Evolutionary conservation across 2,888 invertebrate genomes (phyloP).

Genomic region (Drosophila pullipes): DNA sequence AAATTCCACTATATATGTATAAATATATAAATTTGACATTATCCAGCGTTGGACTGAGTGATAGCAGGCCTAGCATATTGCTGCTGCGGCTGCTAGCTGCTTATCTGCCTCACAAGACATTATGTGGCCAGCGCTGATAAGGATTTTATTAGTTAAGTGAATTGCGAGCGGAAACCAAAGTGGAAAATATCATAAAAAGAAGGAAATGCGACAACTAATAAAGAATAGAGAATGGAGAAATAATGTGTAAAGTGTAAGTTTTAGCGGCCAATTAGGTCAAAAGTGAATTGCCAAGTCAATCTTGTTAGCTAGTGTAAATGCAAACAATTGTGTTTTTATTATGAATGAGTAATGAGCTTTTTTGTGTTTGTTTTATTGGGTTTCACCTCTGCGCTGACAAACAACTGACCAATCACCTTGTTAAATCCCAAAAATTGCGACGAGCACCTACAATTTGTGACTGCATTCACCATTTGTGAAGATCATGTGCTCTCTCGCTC

Average conservation of each 20-base stretch:
- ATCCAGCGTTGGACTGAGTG: constrained; percentile 40
- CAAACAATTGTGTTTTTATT: constrained; percentile 17
- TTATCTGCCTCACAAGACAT: constrained; percentile 55
- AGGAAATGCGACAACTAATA: constrained; percentile 54
- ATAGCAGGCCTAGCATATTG: constrained; percentile 23
- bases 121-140: constrained; percentile 46
- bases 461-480: not conserved
- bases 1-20: not conserved
- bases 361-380: constrained; percentile 10
- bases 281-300: constrained; percentile 6
- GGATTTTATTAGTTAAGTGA: constrained; percentile 20
- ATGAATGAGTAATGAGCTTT: constrained; percentile 60
- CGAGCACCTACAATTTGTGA: constrained; percentile 40
- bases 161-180: constrained; percentile 36
- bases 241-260: not conserved
- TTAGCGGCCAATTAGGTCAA: constrained; percentile 12
- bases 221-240: not conserved
- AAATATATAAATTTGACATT: constrained; percentile 13
- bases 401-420: constrained; percentile 66
- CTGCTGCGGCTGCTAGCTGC: constrained; percentile 30
- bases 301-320: constrained; percentile 46
- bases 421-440: constrained; percentile 43
- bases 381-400: constrained; percentile 19
- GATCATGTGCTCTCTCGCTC: constrained; percentile 25
- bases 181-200: constrained; percentile 7